phyloP scores from a whole-genome alignment of 2,888 invertebrate genomes.

The Papilio gigon region DNA sequence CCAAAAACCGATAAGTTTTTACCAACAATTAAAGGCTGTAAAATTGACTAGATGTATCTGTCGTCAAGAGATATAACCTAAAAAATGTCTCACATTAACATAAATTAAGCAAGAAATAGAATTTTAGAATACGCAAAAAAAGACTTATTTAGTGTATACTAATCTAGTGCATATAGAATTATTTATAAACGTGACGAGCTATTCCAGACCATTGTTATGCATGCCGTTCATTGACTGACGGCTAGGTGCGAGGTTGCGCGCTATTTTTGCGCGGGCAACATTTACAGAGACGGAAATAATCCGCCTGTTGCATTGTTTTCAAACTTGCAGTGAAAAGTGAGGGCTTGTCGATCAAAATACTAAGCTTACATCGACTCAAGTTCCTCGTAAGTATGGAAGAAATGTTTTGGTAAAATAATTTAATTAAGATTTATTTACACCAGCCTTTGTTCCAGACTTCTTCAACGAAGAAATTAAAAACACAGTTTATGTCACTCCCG shows the following conservation, averaged over 20 bases:
- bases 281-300: constrained; percentile 25
- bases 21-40: no score
- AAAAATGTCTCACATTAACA: background rate
- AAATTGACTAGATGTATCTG: no score
- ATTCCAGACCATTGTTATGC: constrained; percentile 32
- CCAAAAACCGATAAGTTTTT: background rate
- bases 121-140: background rate
- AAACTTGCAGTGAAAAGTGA: constrained; percentile 9
- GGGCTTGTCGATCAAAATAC: background rate
- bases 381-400: background rate
- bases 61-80: background rate
- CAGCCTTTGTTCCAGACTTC: no score
- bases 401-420: background rate
- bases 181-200: background rate
- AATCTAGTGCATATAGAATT: background rate
- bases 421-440: background rate
- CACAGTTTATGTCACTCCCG: no score
- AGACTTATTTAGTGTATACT: background rate
- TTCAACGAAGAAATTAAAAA: no score
- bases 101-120: background rate
- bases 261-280: constrained; percentile 36
- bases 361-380: background rate
- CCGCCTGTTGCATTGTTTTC: constrained; percentile 34
- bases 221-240: constrained; percentile 38
- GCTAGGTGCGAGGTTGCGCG: background rate